Base-by-base conservation (phyloP, 2,888 invertebrate species). In the Platynereis dumerilii region DNA sequence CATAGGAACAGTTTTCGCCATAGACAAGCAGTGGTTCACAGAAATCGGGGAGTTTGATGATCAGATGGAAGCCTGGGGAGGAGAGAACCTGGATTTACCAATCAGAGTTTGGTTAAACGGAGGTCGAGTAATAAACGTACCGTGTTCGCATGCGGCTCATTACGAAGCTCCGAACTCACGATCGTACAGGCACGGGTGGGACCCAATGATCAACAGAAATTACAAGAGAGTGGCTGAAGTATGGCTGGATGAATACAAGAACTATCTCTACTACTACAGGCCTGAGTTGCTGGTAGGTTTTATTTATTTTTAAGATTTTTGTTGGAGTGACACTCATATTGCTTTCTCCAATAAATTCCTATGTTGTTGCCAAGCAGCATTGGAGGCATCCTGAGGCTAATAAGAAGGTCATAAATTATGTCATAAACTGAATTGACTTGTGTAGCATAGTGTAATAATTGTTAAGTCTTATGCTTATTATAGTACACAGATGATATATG, bases 151-250 rank as follows among this genome's bases (percentile, higher is more conserved):
- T 17, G 68, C 59, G 2, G 66, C 63, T 12, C 68, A 68, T 45
- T 60, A 66, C 26, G 68, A 68, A 56, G 28, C 45, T 10, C 24
- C 42, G 5, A 44, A 56, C 15, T 26, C 56, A n/a, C 45, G 68
- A 17, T 28, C 26, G 34, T 68, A 68, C 29, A 52, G 68, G 2
- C 22, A 58, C 17, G 7, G 42, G 1, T 63, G 58, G 58, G 26
- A 39, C 15, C 26, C 24, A 7, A 60, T 44, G 28, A 60, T 66
- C n/a, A 22, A 53, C 28, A 26, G 52, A 20, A 68, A 68, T 53
- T 68, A 68, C 66, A 68, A 64, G 45, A 42, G 68, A 28, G 53
- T 68, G 22, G 68, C 59, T 26, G 68, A 68, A 44, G 66, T 68
- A 17, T 68, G 68, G 68, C 24, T 64, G 26, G 66, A 54, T 61